Percentiles rank a stretch among this genome's conserved stretches.
Conservation (phyloP, 1,140 invertebrate species). For the Coboldia fuscipes region DNA sequence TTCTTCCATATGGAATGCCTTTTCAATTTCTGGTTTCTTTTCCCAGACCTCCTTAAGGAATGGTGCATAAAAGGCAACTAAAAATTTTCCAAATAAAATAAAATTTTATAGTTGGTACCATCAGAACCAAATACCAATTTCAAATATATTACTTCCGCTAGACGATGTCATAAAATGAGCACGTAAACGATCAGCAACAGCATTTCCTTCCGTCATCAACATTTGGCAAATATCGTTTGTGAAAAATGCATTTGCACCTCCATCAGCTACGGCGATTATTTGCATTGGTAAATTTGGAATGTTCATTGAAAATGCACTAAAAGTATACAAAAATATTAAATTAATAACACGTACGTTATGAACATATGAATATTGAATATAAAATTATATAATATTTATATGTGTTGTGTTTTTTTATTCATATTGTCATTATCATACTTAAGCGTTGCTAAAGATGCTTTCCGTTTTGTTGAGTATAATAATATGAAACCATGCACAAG, state of each 20-base stretch:
- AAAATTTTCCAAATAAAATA: too few relatives aligned
- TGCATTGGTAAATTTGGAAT: constrained; percentile 88
- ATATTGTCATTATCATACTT: constrained; percentile 38
- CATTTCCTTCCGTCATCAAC: constrained; percentile 81
- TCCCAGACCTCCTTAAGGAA: constrained; percentile 95
- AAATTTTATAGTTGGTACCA: neutral
- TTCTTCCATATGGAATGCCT: constrained; percentile 78
- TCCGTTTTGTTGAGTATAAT: constrained; percentile 86
- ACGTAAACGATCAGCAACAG: constrained; percentile 73
- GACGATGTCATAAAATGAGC: constrained; percentile 71
- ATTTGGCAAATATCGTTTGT: constrained; percentile 72
- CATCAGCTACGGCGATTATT: constrained; percentile 83
- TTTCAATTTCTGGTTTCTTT: constrained; percentile 85
- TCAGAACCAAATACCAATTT: constrained; percentile 12
- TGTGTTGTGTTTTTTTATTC: too few relatives aligned
- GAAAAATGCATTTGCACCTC: constrained; percentile 72
- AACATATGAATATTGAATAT: neutral
- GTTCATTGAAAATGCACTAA: constrained; percentile 79
- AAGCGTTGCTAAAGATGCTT: constrained; percentile 80
- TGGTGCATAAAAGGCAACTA: constrained; percentile 84
- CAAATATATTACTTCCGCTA: constrained; percentile 17
- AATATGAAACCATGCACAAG: constrained; percentile 90
- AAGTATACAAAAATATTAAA: constrained; percentile 7
- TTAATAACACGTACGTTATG: neutral
- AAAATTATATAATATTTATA: neutral